Conservation (phyloP, 2,113 vertebrate species). For the Cinclus cinclus region DNA sequence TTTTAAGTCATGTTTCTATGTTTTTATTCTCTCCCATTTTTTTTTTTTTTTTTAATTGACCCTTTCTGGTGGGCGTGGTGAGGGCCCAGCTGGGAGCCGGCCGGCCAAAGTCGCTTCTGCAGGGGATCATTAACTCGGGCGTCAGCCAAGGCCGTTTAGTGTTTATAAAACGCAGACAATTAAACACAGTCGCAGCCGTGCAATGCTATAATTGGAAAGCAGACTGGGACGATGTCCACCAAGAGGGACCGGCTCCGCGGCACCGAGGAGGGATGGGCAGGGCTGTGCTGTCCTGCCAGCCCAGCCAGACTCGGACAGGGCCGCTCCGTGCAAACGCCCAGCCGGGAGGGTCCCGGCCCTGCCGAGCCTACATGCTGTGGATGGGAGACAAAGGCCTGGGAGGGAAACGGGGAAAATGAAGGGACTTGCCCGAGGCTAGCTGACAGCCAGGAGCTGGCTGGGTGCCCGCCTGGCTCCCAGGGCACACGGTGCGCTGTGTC, state of each 20-base stretch:
- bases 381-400: not conserved
- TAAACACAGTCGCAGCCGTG: constrained; percentile 12
- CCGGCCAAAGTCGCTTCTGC: constrained; percentile 48
- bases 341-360: not conserved
- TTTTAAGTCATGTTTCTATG: constrained; percentile 13
- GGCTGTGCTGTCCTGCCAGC: not conserved
- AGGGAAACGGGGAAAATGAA: not conserved
- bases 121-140: constrained; percentile 61
- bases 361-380: fast-evolving
- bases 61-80: not conserved
- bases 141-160: constrained; percentile 48
- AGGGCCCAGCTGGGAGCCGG: not conserved
- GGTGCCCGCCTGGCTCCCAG: fast-evolving
- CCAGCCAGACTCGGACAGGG: not conserved
- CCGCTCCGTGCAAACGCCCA: fast-evolving
- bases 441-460: not conserved
- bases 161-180: constrained; percentile 62
- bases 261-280: not conserved
- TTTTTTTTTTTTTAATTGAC: constrained; percentile 29
- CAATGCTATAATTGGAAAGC: constrained; percentile 63
- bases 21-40: constrained; percentile 9
- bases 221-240: not conserved
- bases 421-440: not conserved
- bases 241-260: not conserved
- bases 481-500: fast-evolving